Base-by-base conservation (phyloP, 1,140 invertebrate species). In the Hylaeus anthracinus region DNA sequence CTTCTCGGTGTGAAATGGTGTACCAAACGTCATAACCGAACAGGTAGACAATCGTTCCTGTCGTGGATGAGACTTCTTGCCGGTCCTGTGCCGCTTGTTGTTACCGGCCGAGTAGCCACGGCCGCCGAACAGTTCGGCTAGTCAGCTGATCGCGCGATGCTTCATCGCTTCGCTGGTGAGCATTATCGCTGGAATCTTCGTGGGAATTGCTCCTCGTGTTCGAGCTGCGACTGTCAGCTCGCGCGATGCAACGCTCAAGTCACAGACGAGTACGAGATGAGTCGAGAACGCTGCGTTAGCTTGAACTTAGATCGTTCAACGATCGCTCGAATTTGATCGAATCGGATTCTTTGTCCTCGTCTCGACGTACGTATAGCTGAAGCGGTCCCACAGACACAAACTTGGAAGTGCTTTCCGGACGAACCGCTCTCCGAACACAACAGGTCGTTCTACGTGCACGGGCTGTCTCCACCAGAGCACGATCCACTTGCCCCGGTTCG, bases 11-110 rank as follows among this genome's bases (percentile, higher is more conserved):
- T 91, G 84, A 74, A 92, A 90, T 6, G 88, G 79, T 66, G 90
- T 90, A 65, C 91, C 87, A 79, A 89, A 92, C 64, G 91, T 92
- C 91, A 92, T 92, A 82, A 90, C 87, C 37, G 89, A 89, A 67
- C 87, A 90, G 61, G 79, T 70, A 8, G 76, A 76, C 39, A 72
- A 65, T 65, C 78, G 81, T 67, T 69, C 65, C 12, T 41, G 82
- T 43, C 60, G 66, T 5, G 56, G 58, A 14, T 66, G 69, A 10
- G 66, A 55, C 3, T 74, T 51, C 51, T 70, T 69, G 39, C 45
- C 37, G 65, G 72, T 79, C 9, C 26, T 58, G 12, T 64, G 63
- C 10, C 63, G 63, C 56, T 84, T 80, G 41, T 72, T 73, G 73
- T 84, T 84, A 76, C 63, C 83, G 78, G 61, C 10, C 12, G 51